Evolutionary conservation across 2,113 vertebrate species (phyloP), one percentile per base, ranked within the genome.

Genomic region (Corydoras maculifer): DNA sequence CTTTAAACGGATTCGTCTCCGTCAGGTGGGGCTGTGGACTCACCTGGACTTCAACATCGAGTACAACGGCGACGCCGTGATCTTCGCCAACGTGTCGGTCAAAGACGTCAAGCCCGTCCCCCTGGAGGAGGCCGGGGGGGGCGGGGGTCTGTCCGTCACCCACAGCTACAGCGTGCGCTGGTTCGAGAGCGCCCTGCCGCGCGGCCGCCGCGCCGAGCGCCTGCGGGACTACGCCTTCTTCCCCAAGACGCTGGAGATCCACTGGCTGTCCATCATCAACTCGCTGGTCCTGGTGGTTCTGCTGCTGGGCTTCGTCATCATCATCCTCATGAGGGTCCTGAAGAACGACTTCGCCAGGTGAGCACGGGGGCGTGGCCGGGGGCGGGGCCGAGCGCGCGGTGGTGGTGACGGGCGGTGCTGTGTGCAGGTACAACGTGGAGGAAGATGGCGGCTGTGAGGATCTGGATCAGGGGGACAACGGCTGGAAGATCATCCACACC

Each of bases 401-500:
- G n/a, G n/a, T n/a, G n/a, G n/a, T n/a, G n/a, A n/a, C n/a, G n/a
- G n/a, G n/a, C n/a, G n/a, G n/a, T n/a, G n/a, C n/a, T n/a, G n/a
- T n/a, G n/a, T 35, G n/a, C 73, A 90, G 90, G 71, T 96, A 96
- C 82, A 95, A 95, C 60, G 85, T 94, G 59, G 94, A 94, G 65
- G 94, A 96, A 77, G 94, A 96, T 43, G 92, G 91, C 0, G 82
- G 86, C 51, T 88, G 90, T 6, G 94, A 96, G 14, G 94, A 95
- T 74, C 88, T 94, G 81, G 94, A 96, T 77, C 94, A 95, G 78
- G 92, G 92, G 50, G 94, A 96, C 83, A 95, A 95, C 1, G 94
- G 94, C 79, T 96, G 94, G 94, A 96, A 96, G 86, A 95, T 94
- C 80, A 94, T 96, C 70, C 94, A 95, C 81, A 94, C 94, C 0